Evolutionary conservation across 2,113 vertebrate genomes (phyloP), one percentile per base, ranked within the genome.

Genomic region (Sylvietta virens): DNA sequence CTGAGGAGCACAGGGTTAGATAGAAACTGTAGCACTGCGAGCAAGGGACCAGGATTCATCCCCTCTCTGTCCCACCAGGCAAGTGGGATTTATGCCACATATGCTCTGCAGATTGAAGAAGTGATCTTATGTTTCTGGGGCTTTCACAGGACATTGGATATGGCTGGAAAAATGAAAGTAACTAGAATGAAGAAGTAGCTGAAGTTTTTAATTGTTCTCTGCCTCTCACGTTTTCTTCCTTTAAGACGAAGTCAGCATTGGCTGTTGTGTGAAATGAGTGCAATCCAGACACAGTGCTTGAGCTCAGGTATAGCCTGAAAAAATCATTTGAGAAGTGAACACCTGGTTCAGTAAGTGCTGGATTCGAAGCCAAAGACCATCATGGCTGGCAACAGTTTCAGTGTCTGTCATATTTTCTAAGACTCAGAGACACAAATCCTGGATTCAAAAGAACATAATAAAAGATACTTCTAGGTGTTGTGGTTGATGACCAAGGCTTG

Each of bases 261-360:
- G 17, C 39, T 45, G 11, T 50, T 70, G 5, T 50, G 22, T 21
- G 22, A 90, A 73, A 60, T 45, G 9, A 88, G 37, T 26, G 33
- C 13, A 74, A 26, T n/a, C 11, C 17, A 66, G 31, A 31, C 31
- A 83, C 17, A 30, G 15, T 17, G 2, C 20, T 48, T 35, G n/a
- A 92, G 31, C 21, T 88, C 20, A 45, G 24, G 7, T n/a, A n/a
- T 2, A 65, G 44, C 17, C 82, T 71, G 71, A 81, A 92, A 74
- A 21, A 45, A 24, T 13, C 0, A 1, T 83, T 53, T 81, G 18
- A 69, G 28, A 28, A 67, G 4, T 37, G 18, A 81, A 35, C 30
- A 44, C 3, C 19, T 3, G 3, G 0, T 42, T 77, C 45, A 70
- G 1, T 8, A 11, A 23, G 1, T 62, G 5, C 11, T 78, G 45